Evolutionary conservation across 2,797 vertebrate species (phyloP), one percentile per base, ranked within the genome.

Genomic region (Parambassis ranga): DNA sequence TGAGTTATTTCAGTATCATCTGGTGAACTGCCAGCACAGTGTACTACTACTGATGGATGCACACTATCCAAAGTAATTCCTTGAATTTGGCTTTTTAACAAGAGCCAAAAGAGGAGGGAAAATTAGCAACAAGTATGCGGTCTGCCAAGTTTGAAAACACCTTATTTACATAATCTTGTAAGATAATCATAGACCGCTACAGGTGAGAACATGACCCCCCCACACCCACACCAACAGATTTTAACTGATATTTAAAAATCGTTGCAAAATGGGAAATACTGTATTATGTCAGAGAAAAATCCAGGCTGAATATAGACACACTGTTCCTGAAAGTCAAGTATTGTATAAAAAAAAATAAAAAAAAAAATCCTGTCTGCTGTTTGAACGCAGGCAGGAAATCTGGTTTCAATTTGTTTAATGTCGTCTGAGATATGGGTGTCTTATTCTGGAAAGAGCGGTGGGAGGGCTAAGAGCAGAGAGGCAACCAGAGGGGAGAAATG

Each of bases 401-500:
- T 87, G 86, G 72, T 81, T 87, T 86, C 81, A 82, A 75, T 87
- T 84, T 81, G 74, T 84, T 84, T 82, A 83, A 84, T 86, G 75
- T 82, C 39, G 47, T 79, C 51, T 75, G 65, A 80, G 73, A 85
- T 83, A 82, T 53, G 74, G 51, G 46, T 79, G 64, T 81, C 82
- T 86, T 73, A 71, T 80, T 87, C 63, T 83, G 70, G 75, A 77
- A 71, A 74, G 51, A 50, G 35, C 42, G 57, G 82, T 83, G 77
- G 81, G 78, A 79, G 79, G 61, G 44, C 79, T 64, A 10, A 13
- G 19, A 59, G 65, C 23, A 32, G 16, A 65, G 28, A 50, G 48
- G n/a, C n/a, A 57, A 67, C 61, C 3, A 15, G 7, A 65, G 75
- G 57, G 35, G 31, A 65, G 46, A 64, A 35, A 2, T 42, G 75